A percentile compares a stretch with the other conserved stretches of the same genome.
phyloP scores from a whole-genome alignment of 1,140 invertebrate genomes.

The Neoseiulus cucumeris region DNA sequence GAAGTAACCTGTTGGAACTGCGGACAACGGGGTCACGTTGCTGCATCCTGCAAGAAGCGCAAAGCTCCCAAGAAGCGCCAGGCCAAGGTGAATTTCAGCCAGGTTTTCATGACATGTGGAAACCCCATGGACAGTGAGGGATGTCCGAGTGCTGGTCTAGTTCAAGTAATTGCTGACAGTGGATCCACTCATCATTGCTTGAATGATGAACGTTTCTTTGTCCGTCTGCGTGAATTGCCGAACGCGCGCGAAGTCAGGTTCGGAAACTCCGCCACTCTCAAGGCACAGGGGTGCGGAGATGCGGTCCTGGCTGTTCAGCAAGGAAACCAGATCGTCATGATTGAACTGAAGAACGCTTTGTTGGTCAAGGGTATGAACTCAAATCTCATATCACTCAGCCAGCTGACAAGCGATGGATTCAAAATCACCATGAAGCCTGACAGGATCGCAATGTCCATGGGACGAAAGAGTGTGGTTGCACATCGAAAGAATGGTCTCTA shows the following conservation, averaged over 20 bases:
- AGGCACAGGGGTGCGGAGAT: neutral
- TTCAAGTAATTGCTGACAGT: neutral
- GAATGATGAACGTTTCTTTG: neutral
- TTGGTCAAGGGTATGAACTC: neutral
- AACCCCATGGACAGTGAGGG: neutral
- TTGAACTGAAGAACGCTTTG: neutral
- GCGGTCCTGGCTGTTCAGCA: neutral
- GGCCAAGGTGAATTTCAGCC: neutral
- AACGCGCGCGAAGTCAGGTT: neutral
- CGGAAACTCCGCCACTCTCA: no score
- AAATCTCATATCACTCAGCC: neutral
- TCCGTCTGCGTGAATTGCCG: neutral
- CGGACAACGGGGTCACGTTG: no score
- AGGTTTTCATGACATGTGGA: no score
- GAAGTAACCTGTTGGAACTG: neutral
- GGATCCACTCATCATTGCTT: neutral
- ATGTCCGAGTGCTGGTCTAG: neutral
- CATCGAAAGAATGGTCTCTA: no score
- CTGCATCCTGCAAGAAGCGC: no score
- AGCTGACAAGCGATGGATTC: no score
- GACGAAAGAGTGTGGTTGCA: no score
- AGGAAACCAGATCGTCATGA: no score
- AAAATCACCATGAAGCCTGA: no score
- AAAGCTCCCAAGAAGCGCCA: no score
- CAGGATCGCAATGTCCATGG: no score